Conservation (phyloP, 2,797 vertebrate species). For the Alcedo quadribrachys region DNA sequence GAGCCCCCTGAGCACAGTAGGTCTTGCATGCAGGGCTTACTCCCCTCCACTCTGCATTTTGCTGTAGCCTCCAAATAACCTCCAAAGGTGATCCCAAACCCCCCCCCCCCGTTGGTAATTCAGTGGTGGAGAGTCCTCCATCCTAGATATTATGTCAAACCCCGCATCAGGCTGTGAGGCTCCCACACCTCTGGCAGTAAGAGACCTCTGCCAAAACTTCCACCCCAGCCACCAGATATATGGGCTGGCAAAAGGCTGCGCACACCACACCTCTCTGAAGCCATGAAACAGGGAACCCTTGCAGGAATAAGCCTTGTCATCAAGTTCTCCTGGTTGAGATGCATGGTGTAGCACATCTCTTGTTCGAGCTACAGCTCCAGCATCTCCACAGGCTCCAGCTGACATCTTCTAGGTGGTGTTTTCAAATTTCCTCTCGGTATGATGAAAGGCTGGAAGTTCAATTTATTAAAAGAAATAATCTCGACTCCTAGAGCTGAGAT, state of each 20-base stretch:
- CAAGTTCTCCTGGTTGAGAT: rapidly evolving
- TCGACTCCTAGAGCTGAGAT: background rate
- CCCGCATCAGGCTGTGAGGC: rapidly evolving
- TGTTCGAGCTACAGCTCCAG: background rate
- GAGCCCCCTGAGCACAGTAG: rapidly evolving
- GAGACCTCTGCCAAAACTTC: background rate
- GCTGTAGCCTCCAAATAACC: background rate
- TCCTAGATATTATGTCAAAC: rapidly evolving
- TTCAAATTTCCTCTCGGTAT: background rate
- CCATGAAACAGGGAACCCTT: background rate
- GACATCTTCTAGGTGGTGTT: background rate
- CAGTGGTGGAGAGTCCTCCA: background rate
- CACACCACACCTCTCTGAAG: background rate
- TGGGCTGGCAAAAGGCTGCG: background rate
- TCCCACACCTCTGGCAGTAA: background rate
- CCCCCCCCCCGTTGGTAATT: too few relatives aligned
- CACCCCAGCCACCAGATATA: background rate
- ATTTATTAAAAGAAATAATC: conserved; percentile 9
- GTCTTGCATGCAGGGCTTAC: rapidly evolving
- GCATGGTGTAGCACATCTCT: rapidly evolving
- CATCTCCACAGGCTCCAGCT: background rate
- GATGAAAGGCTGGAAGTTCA: background rate
- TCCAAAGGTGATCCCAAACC: background rate
- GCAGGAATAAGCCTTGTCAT: background rate
- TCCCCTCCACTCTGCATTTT: background rate